Evolutionary conservation across 2,113 vertebrate species (phyloP).

Genomic region (Mus musculus): GRCm39 chr2:161721001-161721500

Average conservation of each 20-base stretch:
- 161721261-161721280: too few relatives aligned
- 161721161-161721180: not conserved
- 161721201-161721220: not conserved
- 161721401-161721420: not conserved
- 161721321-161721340: too few relatives aligned
- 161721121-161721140: not conserved
- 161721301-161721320: too few relatives aligned
- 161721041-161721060: not conserved
- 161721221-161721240: not conserved
- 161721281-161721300: too few relatives aligned
- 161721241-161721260: not conserved
- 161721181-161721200: not conserved
- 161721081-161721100: not conserved
- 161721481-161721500: not conserved
- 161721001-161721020: not conserved
- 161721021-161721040: not conserved
- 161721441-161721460: not conserved
- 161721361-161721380: too few relatives aligned
- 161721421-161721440: not conserved
- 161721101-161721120: not conserved
- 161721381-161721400: not conserved
- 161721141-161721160: not conserved
- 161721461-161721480: not conserved
- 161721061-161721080: not conserved
- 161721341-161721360: too few relatives aligned